phyloP scores from a whole-genome alignment of 2,888 invertebrate species.

The Dascillus cervinus region DNA sequence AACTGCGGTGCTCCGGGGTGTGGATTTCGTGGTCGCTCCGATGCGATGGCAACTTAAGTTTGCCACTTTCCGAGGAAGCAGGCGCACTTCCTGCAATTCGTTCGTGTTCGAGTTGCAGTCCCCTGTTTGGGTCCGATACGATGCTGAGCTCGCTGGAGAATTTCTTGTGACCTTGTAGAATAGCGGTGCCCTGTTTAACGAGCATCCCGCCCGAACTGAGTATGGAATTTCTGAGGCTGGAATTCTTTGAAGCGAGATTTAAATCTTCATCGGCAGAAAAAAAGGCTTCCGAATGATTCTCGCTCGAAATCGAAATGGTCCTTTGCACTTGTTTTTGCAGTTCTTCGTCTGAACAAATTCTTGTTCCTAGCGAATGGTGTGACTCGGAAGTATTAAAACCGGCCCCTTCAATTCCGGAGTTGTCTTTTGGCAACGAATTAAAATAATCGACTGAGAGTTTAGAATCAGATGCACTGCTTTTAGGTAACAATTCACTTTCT shows the following conservation, averaged over 20 bases:
- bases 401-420: slow-evolving; percentile 5
- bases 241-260: slow-evolving; percentile 56
- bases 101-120: slow-evolving; percentile 37
- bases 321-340: slow-evolving; percentile 59
- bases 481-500: slow-evolving; percentile 50
- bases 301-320: slow-evolving; percentile 80
- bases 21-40: slow-evolving; percentile 58
- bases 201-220: slow-evolving; percentile 45
- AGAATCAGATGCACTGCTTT: slow-evolving; percentile 81
- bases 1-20: slow-evolving; percentile 51
- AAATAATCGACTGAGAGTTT: slow-evolving; percentile 74
- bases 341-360: slow-evolving; percentile 52
- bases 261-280: slow-evolving; percentile 91
- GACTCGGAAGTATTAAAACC: slow-evolving; percentile 56
- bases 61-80: slow-evolving; percentile 31
- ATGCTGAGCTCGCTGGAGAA: slow-evolving; percentile 53
- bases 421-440: slow-evolving; percentile 37
- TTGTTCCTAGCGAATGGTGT: slow-evolving; percentile 56
- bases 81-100: slow-evolving; percentile 22
- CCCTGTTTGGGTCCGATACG: slow-evolving; percentile 35
- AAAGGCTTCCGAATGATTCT: slow-evolving; percentile 86
- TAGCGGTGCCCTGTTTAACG: slow-evolving; percentile 35
- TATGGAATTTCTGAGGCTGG: slow-evolving; percentile 61
- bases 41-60: slow-evolving; percentile 45
- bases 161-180: slow-evolving; percentile 41